Base-by-base conservation (phyloP, 2,113 vertebrate genomes). In the Circaetus gallicus region DNA sequence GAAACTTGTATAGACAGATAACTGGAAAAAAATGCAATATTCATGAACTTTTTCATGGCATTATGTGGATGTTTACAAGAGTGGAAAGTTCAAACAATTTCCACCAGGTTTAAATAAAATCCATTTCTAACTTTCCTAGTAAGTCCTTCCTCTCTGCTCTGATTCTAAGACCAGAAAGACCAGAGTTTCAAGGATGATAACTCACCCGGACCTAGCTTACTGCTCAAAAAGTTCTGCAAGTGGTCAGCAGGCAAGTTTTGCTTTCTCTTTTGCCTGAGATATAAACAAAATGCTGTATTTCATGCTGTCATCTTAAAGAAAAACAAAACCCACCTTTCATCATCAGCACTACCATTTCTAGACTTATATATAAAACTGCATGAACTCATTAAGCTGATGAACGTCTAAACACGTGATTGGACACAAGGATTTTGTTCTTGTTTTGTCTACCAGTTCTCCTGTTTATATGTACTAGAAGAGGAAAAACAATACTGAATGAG, bases 61-160 rank as follows among this genome's bases (percentile, higher is more conserved):
- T 98, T 99, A 98, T 97, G 98, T 98, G 98, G 98, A 98, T 99
- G 98, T 99, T 99, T 99, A 99, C 98, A 98, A 97, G 91, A 97
- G 96, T 97, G 97, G 98, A 94, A 97, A 97, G 83, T 96, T 97
- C 98, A 97, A 95, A 97, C 90, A 81, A 88, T 97, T 98, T 97
- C 97, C 97, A 96, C 97, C 91, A 94, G 82, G 74, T 98, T 98
- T 97, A 98, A 98, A 98, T 97, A 96, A 97, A 98, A 95, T 96
- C 97, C 86, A 86, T 97, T 98, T 98, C 91, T 97, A 97, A 97
- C 74, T 95, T 98, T 97, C 88, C 91, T 94, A 92, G 89, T 87
- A 96, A 96, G 86, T 94, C 59, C 36, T 97, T 97, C 77, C 63
- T 95, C 93, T 79, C 76, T 84, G 81, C 86, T 90, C 91, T 91